Evolutionary conservation across 2,888 invertebrate genomes (phyloP).

Genomic region (Odontothrips loti): DNA sequence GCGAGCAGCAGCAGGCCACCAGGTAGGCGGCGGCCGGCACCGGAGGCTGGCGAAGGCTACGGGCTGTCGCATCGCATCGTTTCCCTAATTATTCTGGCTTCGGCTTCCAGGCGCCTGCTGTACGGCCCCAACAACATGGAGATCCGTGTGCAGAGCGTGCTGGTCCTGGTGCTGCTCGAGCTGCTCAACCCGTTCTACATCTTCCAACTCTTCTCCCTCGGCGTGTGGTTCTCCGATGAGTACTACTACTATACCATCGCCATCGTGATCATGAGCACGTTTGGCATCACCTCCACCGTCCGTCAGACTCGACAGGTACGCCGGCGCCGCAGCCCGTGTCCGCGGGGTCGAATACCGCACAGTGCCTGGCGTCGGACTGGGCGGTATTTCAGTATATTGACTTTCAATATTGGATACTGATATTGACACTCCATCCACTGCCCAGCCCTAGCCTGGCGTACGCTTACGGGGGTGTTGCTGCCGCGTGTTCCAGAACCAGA

Average conservation of each 20-base stretch:
- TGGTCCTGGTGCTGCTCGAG: slow-evolving; percentile 64
- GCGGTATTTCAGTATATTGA: no score
- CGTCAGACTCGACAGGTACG: slow-evolving; percentile 74
- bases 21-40: neutral
- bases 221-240: slow-evolving; percentile 77
- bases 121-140: slow-evolving; percentile 69
- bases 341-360: neutral
- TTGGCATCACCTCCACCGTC: slow-evolving; percentile 70
- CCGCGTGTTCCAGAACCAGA: slow-evolving; percentile 46
- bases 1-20: neutral
- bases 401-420: no score
- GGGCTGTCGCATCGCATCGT: no score
- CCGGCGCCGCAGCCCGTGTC: slow-evolving; percentile 31
- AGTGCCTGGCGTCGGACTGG: no score
- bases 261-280: slow-evolving; percentile 73
- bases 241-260: slow-evolving; percentile 83
- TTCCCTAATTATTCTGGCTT: no score
- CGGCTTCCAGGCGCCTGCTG: slow-evolving; percentile 52
- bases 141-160: slow-evolving; percentile 66
- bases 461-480: no score
- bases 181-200: slow-evolving; percentile 84
- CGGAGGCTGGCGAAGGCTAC: neutral
- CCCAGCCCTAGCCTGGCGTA: no score
- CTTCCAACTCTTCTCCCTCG: slow-evolving; percentile 79
- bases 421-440: no score